A percentile compares a stretch with the other conserved stretches of the same genome.
Evolutionary conservation across 1,140 invertebrate genomes (phyloP).

Genomic region (Brachionus plicatilis): DNA sequence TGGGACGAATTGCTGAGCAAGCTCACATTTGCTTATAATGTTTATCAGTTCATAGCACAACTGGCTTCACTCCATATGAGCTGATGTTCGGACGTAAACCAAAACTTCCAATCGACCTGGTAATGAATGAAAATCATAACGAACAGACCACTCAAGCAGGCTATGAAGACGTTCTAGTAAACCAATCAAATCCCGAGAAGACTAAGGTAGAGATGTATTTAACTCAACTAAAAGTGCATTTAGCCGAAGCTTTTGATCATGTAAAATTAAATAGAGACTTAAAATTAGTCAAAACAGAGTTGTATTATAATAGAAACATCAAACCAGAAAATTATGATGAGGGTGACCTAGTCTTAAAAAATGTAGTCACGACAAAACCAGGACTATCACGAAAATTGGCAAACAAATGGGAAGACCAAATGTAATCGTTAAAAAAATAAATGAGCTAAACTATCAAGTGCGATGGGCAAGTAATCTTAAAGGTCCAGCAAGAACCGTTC

Average conservation of each 20-base stretch:
- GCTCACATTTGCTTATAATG: neutral
- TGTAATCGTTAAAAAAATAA: neutral
- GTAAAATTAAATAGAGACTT: neutral
- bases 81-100: neutral
- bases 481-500: neutral
- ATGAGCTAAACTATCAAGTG: neutral
- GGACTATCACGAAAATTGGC: neutral
- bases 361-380: neutral
- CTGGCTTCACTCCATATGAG: neutral
- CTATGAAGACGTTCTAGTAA: neutral
- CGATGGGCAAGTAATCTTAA: neutral
- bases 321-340: neutral
- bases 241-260: neutral
- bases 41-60: neutral
- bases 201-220: neutral
- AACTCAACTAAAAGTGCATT: neutral
- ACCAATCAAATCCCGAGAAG: neutral
- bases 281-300: neutral
- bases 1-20: neutral
- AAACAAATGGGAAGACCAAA: neutral
- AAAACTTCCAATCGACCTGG: no score
- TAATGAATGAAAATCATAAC: neutral
- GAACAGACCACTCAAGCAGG: neutral
- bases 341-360: neutral
- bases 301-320: neutral